These are phyloP conservation scores for Lasaia peninsularis DNA, from an alignment of 1,140 invertebrate genomes.

Conservation along the genomic window DNA sequence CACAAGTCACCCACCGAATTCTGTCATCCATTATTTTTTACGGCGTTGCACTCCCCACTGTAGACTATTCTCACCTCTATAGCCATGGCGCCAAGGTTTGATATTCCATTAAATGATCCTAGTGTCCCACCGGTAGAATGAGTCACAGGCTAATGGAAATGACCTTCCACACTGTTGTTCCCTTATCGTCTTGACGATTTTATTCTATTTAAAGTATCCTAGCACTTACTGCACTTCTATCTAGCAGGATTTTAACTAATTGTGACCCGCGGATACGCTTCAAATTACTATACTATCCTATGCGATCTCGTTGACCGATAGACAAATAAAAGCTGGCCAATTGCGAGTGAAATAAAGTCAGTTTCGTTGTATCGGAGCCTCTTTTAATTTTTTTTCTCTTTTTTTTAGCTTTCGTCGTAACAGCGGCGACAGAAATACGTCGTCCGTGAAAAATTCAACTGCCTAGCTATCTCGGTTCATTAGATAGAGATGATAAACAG, in stretches of 20 bases:
- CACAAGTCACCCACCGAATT: constrained; percentile 5
- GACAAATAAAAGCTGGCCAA: no score
- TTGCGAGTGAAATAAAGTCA: no score
- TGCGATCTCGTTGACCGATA: no score
- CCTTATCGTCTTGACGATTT: constrained; percentile 40
- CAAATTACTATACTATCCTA: no score
- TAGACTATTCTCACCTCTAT: not conserved
- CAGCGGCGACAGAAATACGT: no score
- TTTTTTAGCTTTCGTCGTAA: no score
- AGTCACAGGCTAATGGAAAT: constrained; percentile 42
- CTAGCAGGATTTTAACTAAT: not conserved
- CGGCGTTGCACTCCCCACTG: constrained; percentile 4
- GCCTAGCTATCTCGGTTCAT: no score
- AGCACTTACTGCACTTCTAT: not conserved
- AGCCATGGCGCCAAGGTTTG: not conserved
- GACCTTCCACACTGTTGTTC: constrained; percentile 44
- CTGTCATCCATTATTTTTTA: constrained; percentile 7
- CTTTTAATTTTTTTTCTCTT: no score
- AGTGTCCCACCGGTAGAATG: constrained; percentile 32
- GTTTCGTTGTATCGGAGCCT: no score
- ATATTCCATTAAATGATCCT: not conserved
- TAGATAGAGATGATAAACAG: no score
- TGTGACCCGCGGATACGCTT: no score
- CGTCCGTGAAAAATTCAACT: no score
- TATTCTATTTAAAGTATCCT: constrained; percentile 31